Evolutionary conservation across 2,888 invertebrate species (phyloP), one percentile per base, ranked within the genome.

Genomic region (Acrobasis suavella): DNA sequence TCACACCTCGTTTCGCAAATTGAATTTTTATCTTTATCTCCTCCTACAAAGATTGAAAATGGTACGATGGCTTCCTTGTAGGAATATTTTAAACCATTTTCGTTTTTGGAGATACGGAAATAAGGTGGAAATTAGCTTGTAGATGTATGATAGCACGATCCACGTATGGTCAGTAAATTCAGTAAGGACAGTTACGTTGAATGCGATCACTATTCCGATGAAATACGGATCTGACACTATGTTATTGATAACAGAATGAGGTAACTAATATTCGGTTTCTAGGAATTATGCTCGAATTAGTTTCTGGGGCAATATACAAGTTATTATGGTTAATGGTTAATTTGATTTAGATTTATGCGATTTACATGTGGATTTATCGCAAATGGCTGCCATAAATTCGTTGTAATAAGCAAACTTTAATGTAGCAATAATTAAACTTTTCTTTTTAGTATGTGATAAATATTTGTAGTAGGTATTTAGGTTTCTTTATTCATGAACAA

Each of bases 91-190:
- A 16, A 54, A 54, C 17, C 32, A 61, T 22, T 61, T 54, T 54
- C 22, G 32, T 42, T 54, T 46, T 39, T 32, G 9, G 0, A 5
- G 7, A 8, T 9, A 9, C 14, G 37, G 52, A 54, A 46, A 54
- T 64, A 64, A 37, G 55, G 66, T 66, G 46, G 50, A 62, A 32
- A 49, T 62, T 64, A 15, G 50, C 5, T 14, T 17, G 49, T 14
- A 22, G 32, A 9, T 17, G 42, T 22, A 15, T 5, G 51, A 50
- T 49, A 64, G 62, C 63, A 63, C 70, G 64, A 68, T 58, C 67
- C 81, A 78, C 78, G 83, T 82, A 72, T 74, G 82, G 78, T 76
- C 80, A 77, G 82, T 85, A 81, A 84, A 85, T 85, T 81, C 69
- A 67, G 74, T 74, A 73, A 67, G 74, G 77, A 75, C 77, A 72